These are phyloP conservation scores for Bolborhynchus lineola DNA, from an alignment of 2,113 vertebrate species.

Conservation along the genomic window DNA sequence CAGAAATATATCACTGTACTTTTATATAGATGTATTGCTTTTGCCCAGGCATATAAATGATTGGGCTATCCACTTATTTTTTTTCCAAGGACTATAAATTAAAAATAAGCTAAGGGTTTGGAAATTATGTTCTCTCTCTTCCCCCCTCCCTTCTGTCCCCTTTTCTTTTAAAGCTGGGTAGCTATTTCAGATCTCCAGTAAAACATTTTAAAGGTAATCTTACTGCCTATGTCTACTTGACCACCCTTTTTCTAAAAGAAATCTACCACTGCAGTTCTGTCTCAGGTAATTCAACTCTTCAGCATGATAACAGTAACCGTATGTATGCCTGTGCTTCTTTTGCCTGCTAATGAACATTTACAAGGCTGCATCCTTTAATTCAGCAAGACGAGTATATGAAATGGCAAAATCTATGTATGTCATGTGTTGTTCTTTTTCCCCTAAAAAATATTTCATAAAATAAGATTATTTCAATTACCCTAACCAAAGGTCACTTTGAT, in stretches of 20 bases:
- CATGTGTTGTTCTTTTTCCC: background rate
- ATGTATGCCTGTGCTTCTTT: background rate
- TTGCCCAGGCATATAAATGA: slow-evolving; percentile 84
- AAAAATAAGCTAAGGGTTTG: slow-evolving; percentile 83
- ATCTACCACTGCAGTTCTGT: background rate
- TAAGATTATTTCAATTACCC: background rate
- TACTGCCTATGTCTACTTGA: slow-evolving; percentile 41
- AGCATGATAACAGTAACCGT: background rate
- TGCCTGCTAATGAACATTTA: slow-evolving; percentile 3
- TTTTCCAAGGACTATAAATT: slow-evolving; percentile 82
- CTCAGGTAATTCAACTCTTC: background rate
- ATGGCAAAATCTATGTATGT: background rate
- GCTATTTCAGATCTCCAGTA: slow-evolving; percentile 72
- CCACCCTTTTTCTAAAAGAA: slow-evolving; percentile 30
- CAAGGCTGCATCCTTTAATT: background rate
- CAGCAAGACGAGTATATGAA: background rate
- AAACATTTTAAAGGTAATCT: slow-evolving; percentile 76
- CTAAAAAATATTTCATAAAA: slow-evolving; percentile 8
- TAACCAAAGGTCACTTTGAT: slow-evolving; percentile 29
- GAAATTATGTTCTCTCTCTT: slow-evolving; percentile 76
- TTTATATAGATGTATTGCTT: slow-evolving; percentile 89
- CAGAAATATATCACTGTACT: slow-evolving; percentile 86
- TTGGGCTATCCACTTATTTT: slow-evolving; percentile 82
- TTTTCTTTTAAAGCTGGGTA: slow-evolving; percentile 3
- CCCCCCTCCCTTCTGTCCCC: background rate